These are phyloP conservation scores for Eptatretus atami DNA, from an alignment of 2,797 vertebrate genomes.

Conservation along the genomic window DNA sequence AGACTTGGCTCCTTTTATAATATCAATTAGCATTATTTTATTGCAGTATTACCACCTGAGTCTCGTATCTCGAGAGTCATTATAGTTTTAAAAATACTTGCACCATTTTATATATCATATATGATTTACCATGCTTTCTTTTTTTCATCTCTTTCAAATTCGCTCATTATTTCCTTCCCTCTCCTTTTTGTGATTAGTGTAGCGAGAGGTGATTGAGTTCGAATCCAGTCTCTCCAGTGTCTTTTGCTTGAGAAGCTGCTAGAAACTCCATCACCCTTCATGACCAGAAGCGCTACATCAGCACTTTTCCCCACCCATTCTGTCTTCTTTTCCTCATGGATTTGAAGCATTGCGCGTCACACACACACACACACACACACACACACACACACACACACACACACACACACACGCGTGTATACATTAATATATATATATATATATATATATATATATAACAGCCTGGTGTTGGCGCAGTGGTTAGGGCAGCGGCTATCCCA, in stretches of 20 bases:
- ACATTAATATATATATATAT: not conserved
- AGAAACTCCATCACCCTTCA: constrained; percentile 62
- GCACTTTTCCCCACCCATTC: constrained; percentile 14
- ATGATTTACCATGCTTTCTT: no score
- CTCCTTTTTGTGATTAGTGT: constrained; percentile 22
- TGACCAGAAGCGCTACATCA: constrained; percentile 89
- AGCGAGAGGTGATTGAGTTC: constrained; percentile 72
- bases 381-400: not conserved
- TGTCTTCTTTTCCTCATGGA: not conserved
- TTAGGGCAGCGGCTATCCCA: no score
- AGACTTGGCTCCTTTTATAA: no score
- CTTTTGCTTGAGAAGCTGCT: constrained; percentile 59
- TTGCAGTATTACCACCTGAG: not conserved
- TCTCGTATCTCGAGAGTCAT: not conserved
- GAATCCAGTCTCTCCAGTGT: constrained; percentile 40
- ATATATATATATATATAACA: no score
- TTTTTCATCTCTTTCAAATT: no score
- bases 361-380: not conserved
- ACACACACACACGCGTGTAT: not conserved
- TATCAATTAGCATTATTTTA: constrained; percentile 7
- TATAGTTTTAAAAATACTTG: no score
- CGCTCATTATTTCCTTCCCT: no score
- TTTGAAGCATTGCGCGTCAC: not conserved
- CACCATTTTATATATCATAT: no score
- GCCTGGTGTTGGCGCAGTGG: no score